Evolutionary conservation across 2,888 invertebrate genomes (phyloP).

Genomic region (Lasioglossum villosulum): DNA sequence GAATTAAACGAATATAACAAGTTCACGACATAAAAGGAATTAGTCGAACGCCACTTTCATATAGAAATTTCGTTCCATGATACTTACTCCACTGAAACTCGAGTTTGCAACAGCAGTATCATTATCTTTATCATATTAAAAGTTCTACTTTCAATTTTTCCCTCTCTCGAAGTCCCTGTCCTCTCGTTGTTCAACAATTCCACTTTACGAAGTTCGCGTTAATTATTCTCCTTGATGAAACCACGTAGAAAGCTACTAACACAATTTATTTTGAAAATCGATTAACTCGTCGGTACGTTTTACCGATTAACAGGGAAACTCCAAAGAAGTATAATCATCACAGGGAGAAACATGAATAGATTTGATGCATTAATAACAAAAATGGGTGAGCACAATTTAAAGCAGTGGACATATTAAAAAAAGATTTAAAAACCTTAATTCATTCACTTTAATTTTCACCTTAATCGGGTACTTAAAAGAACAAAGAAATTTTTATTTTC

Average conservation of each 20-base stretch:
- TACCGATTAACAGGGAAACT: neutral
- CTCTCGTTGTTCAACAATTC: slow-evolving; percentile 22
- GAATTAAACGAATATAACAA: neutral
- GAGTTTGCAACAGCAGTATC: slow-evolving; percentile 18
- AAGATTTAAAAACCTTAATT: too few species aligned
- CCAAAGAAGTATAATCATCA: too few species aligned
- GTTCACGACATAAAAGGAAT: slow-evolving; percentile 1
- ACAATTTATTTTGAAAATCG: neutral
- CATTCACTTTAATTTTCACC: too few species aligned
- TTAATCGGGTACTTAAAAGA: too few species aligned
- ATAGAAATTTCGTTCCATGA: slow-evolving; percentile 26
- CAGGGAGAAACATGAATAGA: too few species aligned
- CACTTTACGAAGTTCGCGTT: slow-evolving; percentile 26
- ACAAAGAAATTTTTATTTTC: too few species aligned
- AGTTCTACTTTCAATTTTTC: slow-evolving; percentile 20
- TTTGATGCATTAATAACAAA: too few species aligned
- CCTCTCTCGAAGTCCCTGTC: slow-evolving; percentile 9
- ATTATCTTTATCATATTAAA: slow-evolving; percentile 23
- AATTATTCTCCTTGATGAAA: slow-evolving; percentile 33
- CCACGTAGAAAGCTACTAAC: neutral
- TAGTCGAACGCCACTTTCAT: neutral
- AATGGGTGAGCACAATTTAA: too few species aligned
- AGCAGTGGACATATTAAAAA: too few species aligned
- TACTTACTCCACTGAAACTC: neutral
- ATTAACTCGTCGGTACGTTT: neutral